Base-by-base conservation (phyloP, 2,888 invertebrate genomes). In the Lumbricus terrestris region DNA sequence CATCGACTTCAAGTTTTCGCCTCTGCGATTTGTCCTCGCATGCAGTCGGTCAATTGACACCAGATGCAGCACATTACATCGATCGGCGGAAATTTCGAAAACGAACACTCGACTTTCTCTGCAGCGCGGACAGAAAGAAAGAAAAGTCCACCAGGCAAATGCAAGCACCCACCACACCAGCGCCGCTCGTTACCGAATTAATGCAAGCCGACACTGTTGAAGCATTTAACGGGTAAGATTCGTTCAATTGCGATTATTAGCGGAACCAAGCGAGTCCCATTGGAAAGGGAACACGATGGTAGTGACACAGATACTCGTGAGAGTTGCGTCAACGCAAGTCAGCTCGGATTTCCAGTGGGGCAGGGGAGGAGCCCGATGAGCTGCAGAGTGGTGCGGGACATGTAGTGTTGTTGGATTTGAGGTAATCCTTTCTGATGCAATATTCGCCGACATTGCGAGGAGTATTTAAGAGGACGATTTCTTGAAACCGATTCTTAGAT, bases 201-300 rank as follows among this genome's bases (percentile, higher is more conserved):
- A 69, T 69, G 69, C 69, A 69, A 69, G 69, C 69, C 69, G 69
- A 69, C 69, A 69, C 69, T 69, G 69, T 69, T 69, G 69, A 69
- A n/a, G 69, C 69, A 69, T 69, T n/a, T 69, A 8, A 69, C 69
- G 69, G n/a, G 69, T 11, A 29, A 69, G 69, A 69, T 29, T 69
- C 69, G 69, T n/a, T 69, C 69, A 69, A 69, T 69, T n/a, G 69
- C 69, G 69, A 69, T 69, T 69, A 69, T 69, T 69, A 69, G n/a
- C 69, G 69, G 69, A n/a, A 69, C 69, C 69, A 11, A 69, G 69
- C 13, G 69, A 11, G 69, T 69, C 69, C n/a, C 69, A 13, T 11
- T 6, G n/a, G 69, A 69, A n/a, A 69, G 29, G 29, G 69, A n/a
- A 69, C 69, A 69, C 69, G 29, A 6, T n/a, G 4, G 69, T n/a